Evolutionary conservation across 2,113 vertebrate species (phyloP).

Genomic region (Neogobius melanostomus): DNA sequence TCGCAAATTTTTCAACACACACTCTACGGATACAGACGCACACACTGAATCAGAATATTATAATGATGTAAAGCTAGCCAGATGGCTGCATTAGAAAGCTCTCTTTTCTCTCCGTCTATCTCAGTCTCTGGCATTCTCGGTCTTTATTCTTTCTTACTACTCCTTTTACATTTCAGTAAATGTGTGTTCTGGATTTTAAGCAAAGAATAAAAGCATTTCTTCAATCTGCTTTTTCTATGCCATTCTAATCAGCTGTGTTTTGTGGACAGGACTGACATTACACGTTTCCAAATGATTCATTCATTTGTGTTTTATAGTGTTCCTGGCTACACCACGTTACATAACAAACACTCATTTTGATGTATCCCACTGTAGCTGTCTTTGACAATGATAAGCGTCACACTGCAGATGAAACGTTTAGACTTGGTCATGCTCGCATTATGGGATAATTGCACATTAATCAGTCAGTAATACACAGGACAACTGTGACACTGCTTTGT

Average conservation of each 20-base stretch:
- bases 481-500: not conserved
- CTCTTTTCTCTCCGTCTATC: slow-evolving; percentile 39
- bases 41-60: slow-evolving; percentile 79
- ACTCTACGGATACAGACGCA: slow-evolving; percentile 38
- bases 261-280: slow-evolving; percentile 2
- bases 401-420: slow-evolving; percentile 5
- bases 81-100: slow-evolving; percentile 84
- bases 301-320: not conserved
- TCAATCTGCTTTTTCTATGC: not conserved
- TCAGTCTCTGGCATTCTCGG: slow-evolving; percentile 24
- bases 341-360: slow-evolving; percentile 5
- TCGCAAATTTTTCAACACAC: slow-evolving; percentile 75
- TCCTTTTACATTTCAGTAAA: slow-evolving; percentile 31
- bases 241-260: not conserved
- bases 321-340: not conserved
- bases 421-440: slow-evolving; percentile 6
- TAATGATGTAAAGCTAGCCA: slow-evolving; percentile 86
- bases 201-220: slow-evolving; percentile 28
- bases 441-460: slow-evolving; percentile 7
- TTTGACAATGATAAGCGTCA: slow-evolving; percentile 1
- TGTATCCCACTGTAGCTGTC: slow-evolving; percentile 3
- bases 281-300: not conserved
- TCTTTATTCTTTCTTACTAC: slow-evolving; percentile 13
- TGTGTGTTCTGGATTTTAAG: slow-evolving; percentile 32
- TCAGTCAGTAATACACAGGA: slow-evolving; percentile 12